These are phyloP conservation scores for Antheraea mylitta DNA, from an alignment of 1,140 invertebrate species.

Conservation along the genomic window DNA sequence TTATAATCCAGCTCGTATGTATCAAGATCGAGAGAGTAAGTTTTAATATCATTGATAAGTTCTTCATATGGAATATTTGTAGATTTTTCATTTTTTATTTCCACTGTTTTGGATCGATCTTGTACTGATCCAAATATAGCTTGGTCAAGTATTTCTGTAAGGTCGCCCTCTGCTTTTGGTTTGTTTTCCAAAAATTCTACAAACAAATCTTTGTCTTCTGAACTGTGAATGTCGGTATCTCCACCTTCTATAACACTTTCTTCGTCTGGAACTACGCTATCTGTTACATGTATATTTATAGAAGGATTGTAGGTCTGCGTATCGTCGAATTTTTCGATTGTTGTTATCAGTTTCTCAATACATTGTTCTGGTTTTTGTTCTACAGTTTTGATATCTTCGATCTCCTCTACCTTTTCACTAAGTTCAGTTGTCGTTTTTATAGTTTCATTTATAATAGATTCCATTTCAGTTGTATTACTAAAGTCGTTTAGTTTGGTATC, in stretches of 20 bases:
- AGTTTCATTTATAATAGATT: neutral
- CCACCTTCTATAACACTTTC: neutral
- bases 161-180: constrained; percentile 21
- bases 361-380: neutral
- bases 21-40: constrained; percentile 55
- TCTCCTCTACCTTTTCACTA: neutral
- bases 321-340: too few relatives aligned
- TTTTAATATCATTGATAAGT: constrained; percentile 55
- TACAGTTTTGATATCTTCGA: neutral
- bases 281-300: neutral
- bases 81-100: constrained; percentile 34
- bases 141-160: constrained; percentile 50
- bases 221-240: neutral
- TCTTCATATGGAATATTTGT: constrained; percentile 51
- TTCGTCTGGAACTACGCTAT: neutral
- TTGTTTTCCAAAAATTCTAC: neutral
- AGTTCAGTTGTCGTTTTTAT: neutral
- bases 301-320: neutral
- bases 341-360: neutral
- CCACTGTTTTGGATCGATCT: constrained; percentile 52
- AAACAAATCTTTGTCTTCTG: neutral
- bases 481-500: constrained; percentile 19
- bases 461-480: constrained; percentile 10
- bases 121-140: constrained; percentile 75
- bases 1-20: constrained; percentile 50